These are phyloP conservation scores for Eretmocerus hayati DNA, from an alignment of 2,888 invertebrate genomes.

Conservation along the genomic window DNA sequence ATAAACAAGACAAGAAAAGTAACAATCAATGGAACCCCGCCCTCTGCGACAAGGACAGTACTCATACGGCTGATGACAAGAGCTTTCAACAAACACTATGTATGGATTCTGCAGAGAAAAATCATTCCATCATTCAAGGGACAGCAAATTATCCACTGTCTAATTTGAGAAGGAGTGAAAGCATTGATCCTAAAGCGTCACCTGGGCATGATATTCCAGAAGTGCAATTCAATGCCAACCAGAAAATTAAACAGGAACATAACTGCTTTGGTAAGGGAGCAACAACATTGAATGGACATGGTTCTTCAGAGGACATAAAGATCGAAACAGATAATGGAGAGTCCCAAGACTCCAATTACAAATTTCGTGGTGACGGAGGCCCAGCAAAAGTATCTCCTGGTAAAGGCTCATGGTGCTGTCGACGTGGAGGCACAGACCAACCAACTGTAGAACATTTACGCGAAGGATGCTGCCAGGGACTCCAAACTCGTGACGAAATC, in stretches of 20 bases:
- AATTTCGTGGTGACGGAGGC: slow-evolving; percentile 63
- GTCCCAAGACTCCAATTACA: slow-evolving; percentile 29
- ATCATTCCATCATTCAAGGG: too few species aligned
- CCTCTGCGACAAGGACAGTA: slow-evolving; percentile 22
- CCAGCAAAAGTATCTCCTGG: slow-evolving; percentile 57
- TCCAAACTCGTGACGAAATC: slow-evolving; percentile 66
- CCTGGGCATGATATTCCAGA: slow-evolving; percentile 15
- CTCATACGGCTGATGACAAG: slow-evolving; percentile 35
- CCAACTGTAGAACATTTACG: slow-evolving; percentile 67
- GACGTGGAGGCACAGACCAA: slow-evolving; percentile 65
- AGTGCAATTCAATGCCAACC: slow-evolving; percentile 22
- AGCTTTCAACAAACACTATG: slow-evolving; percentile 35
- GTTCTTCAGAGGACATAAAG: slow-evolving; percentile 27
- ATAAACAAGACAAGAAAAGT: slow-evolving; percentile 4
- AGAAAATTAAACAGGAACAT: slow-evolving; percentile 29
- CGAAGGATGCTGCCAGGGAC: slow-evolving; percentile 65
- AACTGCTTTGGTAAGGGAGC: slow-evolving; percentile 26
- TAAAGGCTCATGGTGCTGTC: slow-evolving; percentile 66
- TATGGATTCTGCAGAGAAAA: slow-evolving; percentile 21
- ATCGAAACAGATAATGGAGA: slow-evolving; percentile 33
- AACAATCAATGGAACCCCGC: slow-evolving; percentile 14
- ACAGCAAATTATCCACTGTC: too few species aligned
- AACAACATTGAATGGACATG: slow-evolving; percentile 11
- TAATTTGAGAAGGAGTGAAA: slow-evolving; percentile 8
- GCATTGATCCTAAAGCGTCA: background rate